phyloP scores from a whole-genome alignment of 2,113 vertebrate genomes.

The Microtus ochrogaster region DNA sequence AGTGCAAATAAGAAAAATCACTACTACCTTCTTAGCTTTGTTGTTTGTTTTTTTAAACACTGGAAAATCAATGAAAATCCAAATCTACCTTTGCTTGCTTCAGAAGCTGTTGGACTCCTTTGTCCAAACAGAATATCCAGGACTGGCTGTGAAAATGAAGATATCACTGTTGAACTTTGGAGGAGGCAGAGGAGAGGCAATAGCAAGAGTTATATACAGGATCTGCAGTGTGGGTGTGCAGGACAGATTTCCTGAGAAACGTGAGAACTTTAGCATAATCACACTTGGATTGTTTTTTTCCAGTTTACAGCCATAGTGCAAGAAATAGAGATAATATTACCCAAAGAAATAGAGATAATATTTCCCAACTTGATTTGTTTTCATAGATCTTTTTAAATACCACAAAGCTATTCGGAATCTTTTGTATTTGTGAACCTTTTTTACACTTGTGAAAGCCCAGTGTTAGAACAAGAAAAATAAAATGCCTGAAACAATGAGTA shows the following conservation, averaged over 20 bases:
- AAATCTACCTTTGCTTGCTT: neutral
- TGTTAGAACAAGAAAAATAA: conserved; percentile 71
- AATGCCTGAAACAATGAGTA: conserved; percentile 59
- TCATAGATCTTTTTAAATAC: conserved; percentile 55
- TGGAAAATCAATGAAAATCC: neutral
- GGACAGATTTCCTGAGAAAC: neutral
- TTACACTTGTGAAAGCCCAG: conserved; percentile 62
- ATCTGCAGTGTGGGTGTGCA: no score
- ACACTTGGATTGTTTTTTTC: neutral
- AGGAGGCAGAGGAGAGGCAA: neutral
- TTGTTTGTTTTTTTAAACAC: conserved; percentile 4
- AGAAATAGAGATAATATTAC: conserved; percentile 1
- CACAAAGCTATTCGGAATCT: conserved; percentile 42
- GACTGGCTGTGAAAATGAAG: rapidly evolving
- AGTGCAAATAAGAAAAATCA: rapidly evolving
- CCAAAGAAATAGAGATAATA: conserved; percentile 7
- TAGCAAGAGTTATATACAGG: neutral
- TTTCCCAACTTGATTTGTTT: conserved; percentile 49
- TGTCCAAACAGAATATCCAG: neutral
- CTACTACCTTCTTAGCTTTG: neutral
- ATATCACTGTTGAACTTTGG: neutral
- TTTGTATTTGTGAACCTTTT: conserved; percentile 70
- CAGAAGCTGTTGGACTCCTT: neutral
- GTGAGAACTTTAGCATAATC: neutral
- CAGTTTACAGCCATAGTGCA: conserved; percentile 28